Percentiles rank a stretch among this genome's conserved stretches.
Evolutionary conservation across 2,888 invertebrate species (phyloP).

Genomic region (Eupithecia exiguata): DNA sequence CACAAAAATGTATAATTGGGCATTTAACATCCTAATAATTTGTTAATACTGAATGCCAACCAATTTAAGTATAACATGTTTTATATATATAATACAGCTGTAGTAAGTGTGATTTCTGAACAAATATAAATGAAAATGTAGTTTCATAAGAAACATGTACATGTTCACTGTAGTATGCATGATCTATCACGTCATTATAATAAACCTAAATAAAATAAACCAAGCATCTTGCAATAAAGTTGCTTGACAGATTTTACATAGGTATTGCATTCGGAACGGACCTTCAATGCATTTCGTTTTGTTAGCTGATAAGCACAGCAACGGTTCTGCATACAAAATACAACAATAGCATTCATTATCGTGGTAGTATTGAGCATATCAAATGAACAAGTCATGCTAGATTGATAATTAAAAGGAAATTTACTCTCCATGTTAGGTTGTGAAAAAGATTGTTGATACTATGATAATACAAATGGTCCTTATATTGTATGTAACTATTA

Average conservation of each 20-base stretch:
- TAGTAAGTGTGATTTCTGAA: background rate
- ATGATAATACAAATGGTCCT: background rate
- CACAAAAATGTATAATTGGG: background rate
- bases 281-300: background rate
- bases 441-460: background rate
- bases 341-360: conserved; percentile 7
- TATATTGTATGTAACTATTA: background rate
- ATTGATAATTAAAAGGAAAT: background rate
- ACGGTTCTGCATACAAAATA: background rate
- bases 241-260: background rate
- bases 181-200: too few relatives aligned
- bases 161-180: too few relatives aligned
- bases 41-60: background rate
- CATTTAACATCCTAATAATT: background rate
- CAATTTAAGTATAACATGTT: background rate
- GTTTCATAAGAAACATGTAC: background rate
- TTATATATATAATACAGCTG: background rate
- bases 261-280: background rate
- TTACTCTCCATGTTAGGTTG: background rate
- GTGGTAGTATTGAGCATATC: background rate
- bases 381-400: conserved; percentile 3
- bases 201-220: background rate
- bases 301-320: conserved; percentile 5
- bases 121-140: background rate
- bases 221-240: background rate